Conservation (phyloP, 2,113 vertebrate species). For the Aspiorhynchus laticeps region DNA sequence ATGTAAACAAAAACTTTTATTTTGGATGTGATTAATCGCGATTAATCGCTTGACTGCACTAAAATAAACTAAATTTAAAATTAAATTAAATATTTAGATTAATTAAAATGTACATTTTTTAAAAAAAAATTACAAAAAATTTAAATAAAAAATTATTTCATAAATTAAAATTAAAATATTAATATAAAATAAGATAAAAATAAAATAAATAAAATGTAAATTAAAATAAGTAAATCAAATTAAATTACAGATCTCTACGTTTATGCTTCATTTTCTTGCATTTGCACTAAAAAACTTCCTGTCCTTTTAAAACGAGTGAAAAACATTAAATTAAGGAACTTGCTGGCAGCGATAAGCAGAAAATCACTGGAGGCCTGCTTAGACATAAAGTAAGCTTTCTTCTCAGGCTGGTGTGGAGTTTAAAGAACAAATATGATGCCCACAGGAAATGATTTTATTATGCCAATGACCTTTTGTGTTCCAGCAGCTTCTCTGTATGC, state of each 20-base stretch:
- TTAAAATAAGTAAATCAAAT: too few species aligned
- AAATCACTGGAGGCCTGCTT: neutral
- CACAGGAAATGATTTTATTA: neutral
- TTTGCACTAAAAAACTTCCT: neutral
- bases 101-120: too few species aligned
- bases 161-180: too few species aligned
- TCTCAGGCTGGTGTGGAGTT: neutral
- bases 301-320: neutral
- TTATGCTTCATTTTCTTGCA: neutral
- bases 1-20: too few species aligned
- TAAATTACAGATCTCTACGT: neutral
- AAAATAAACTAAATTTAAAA: too few species aligned
- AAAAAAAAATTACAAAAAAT: too few species aligned
- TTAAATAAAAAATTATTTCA: too few species aligned
- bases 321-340: neutral
- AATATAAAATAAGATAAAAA: too few species aligned
- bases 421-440: neutral
- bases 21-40: too few species aligned
- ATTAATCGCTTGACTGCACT: too few species aligned
- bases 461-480: neutral
- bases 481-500: neutral
- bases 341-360: neutral
- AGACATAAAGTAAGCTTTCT: neutral
- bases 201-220: too few species aligned
- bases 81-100: too few species aligned